phyloP scores from a whole-genome alignment of 2,797 vertebrate genomes.

The Esox lucius region DNA sequence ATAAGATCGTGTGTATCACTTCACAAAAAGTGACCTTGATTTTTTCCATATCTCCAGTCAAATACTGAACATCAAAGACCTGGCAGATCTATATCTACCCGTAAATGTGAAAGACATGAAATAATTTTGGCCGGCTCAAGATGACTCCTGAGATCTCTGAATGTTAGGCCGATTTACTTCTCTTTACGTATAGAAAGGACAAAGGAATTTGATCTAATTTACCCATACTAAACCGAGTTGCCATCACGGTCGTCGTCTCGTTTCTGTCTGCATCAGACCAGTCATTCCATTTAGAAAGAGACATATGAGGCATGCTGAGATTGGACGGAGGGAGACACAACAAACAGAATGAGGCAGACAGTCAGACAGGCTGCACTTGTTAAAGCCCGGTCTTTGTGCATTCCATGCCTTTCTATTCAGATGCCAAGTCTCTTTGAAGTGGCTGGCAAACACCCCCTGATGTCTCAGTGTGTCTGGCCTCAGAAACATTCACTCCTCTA shows the following conservation, averaged over 20 bases:
- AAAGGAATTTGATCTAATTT: neutral
- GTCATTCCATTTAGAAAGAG: neutral
- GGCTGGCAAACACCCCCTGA: conserved; percentile 35
- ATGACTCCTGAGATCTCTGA: neutral
- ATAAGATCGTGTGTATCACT: neutral
- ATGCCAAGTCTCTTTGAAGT: conserved; percentile 49
- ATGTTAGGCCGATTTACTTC: neutral
- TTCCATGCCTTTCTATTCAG: conserved; percentile 42
- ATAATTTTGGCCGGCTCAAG: neutral
- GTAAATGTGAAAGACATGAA: neutral
- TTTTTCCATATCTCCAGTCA: neutral
- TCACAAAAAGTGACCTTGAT: neutral
- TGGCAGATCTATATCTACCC: neutral
- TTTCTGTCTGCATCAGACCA: neutral
- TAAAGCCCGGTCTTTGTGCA: conserved; percentile 40
- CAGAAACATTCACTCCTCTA: conserved; percentile 22
- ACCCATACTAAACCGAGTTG: neutral
- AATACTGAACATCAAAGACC: neutral
- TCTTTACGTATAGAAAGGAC: neutral
- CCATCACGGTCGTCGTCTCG: neutral
- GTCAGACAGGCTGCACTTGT: conserved; percentile 15
- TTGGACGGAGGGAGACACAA: conserved; percentile 8
- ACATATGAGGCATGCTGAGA: neutral
- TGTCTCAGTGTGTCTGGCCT: conserved; percentile 28
- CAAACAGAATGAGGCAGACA: conserved; percentile 7